A percentile compares a stretch with the other conserved stretches of the same genome.
Evolutionary conservation across 1,140 invertebrate genomes (phyloP).

Genomic region (Camponotus floridanus): DNA sequence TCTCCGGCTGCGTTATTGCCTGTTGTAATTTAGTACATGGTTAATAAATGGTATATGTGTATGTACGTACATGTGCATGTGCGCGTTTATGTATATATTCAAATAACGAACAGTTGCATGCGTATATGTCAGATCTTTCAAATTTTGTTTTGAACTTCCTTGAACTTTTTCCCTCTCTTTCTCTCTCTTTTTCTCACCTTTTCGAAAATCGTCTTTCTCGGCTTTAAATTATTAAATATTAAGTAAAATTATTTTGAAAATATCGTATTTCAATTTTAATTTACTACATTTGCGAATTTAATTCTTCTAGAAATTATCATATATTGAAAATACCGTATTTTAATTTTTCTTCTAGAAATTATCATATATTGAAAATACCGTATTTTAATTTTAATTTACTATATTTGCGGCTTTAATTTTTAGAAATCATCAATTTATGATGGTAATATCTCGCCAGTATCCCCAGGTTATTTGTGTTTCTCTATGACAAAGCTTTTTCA

Average conservation of each 20-base stretch:
- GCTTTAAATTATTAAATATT: too few relatives aligned
- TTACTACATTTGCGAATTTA: background rate
- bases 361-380: too few relatives aligned
- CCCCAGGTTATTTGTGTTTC: conserved; percentile 7
- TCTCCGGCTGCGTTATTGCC: conserved; percentile 61
- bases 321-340: too few relatives aligned
- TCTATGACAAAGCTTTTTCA: conserved; percentile 1
- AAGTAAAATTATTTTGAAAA: too few relatives aligned
- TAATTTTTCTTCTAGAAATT: too few relatives aligned
- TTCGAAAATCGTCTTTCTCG: too few relatives aligned
- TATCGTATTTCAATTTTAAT: background rate
- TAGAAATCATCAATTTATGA: conserved; percentile 35
- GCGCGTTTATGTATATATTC: background rate
- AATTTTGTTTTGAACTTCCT: background rate
- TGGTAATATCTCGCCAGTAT: conserved; percentile 14
- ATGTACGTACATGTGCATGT: too few relatives aligned
- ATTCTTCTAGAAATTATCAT: conserved; percentile 48
- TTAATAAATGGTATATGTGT: conserved; percentile 2
- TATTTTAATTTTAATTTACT: background rate
- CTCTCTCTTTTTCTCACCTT: too few relatives aligned
- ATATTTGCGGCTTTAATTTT: conserved; percentile 30
- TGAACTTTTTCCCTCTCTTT: background rate
- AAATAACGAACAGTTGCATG: background rate
- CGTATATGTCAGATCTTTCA: conserved; percentile 6
- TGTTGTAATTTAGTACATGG: conserved; percentile 14